These are phyloP conservation scores for Limosa lapponica DNA, from an alignment of 2,797 vertebrate genomes.

Conservation along the genomic window DNA sequence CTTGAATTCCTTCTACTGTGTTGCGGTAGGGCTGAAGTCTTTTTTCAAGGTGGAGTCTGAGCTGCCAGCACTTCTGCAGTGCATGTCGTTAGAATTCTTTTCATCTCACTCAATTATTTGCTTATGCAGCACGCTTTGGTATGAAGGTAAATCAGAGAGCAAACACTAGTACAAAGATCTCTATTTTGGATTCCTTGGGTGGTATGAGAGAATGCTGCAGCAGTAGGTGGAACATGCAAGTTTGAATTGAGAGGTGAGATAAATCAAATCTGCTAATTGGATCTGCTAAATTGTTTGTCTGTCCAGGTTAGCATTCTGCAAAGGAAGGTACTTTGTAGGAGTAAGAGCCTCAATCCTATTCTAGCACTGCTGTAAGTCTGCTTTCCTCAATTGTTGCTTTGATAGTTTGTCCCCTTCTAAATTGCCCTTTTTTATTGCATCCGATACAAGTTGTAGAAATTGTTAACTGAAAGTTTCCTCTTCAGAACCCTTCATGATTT, in stretches of 20 bases:
- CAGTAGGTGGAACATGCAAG: background rate
- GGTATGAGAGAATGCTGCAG: background rate
- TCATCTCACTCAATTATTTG: background rate
- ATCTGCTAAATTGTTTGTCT: background rate
- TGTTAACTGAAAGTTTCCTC: background rate
- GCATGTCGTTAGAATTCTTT: background rate
- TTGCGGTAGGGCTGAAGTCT: background rate
- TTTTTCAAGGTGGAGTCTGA: background rate
- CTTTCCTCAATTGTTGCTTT: background rate
- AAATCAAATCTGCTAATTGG: background rate
- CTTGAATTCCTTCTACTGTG: background rate
- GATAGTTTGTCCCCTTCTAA: background rate
- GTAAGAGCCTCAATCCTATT: background rate
- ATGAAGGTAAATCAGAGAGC: background rate
- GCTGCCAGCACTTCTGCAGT: background rate
- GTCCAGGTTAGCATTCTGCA: background rate
- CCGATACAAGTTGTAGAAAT: background rate
- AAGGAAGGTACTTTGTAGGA: background rate
- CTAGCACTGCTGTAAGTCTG: background rate
- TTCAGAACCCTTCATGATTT: background rate
- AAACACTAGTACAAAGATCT: background rate
- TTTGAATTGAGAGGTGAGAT: background rate
- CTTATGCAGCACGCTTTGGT: background rate
- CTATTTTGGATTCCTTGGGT: background rate
- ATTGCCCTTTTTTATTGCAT: background rate